A percentile compares a stretch with the other conserved stretches of the same genome.
phyloP scores from a whole-genome alignment of 1,140 invertebrate genomes.

The Bombus pascuorum region DNA sequence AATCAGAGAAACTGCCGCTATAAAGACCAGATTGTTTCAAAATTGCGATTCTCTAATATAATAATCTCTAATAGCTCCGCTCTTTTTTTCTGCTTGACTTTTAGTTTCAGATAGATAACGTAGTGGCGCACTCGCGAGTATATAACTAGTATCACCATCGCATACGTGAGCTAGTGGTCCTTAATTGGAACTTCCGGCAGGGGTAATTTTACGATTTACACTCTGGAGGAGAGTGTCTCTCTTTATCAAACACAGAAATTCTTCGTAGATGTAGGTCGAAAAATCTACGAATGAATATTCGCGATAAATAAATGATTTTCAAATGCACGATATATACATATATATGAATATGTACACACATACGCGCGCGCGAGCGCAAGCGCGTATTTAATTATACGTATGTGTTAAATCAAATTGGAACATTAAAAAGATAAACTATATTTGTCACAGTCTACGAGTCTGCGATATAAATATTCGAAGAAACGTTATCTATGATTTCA shows the following conservation, averaged over 20 bases:
- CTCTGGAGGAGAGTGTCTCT: constrained; percentile 28
- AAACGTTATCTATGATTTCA: constrained; percentile 5
- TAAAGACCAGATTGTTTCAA: not conserved
- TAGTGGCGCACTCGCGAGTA: constrained; percentile 2
- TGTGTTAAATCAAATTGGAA: not conserved
- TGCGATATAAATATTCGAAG: not conserved
- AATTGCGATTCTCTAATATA: not conserved
- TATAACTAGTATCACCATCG: constrained; percentile 45
- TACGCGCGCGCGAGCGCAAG: no score
- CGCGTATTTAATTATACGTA: no score
- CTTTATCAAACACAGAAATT: constrained; percentile 15
- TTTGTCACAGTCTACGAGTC: not conserved
- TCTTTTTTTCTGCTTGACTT: not conserved
- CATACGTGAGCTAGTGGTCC: constrained; percentile 39
- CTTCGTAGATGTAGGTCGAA: not conserved
- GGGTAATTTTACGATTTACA: constrained; percentile 60
- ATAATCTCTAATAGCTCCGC: not conserved
- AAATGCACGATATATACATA: not conserved
- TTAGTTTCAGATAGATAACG: constrained; percentile 29
- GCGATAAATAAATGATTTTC: not conserved
- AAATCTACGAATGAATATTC: not conserved
- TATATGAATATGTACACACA: fast-evolving
- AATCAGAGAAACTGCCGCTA: not conserved
- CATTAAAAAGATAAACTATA: not conserved
- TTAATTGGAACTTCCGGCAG: constrained; percentile 64